Evolutionary conservation across 2,888 invertebrate species (phyloP).

Genomic region (Pollenia labialis): DNA sequence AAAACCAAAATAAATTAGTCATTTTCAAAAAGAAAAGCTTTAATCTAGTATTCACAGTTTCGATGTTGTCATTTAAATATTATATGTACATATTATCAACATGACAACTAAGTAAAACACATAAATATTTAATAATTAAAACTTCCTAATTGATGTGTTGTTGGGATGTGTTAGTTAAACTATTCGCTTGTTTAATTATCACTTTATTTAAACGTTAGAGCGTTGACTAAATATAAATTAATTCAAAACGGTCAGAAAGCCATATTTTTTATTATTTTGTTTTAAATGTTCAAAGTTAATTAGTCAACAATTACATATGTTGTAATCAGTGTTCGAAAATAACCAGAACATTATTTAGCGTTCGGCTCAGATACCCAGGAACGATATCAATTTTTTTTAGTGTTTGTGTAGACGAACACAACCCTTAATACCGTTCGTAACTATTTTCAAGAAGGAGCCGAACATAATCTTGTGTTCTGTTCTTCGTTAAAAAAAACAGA

Average conservation of each 20-base stretch:
- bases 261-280: neutral
- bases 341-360: too few species aligned
- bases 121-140: constrained; percentile 15
- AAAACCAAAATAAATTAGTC: neutral
- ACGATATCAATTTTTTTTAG: too few species aligned
- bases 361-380: too few species aligned
- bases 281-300: constrained; percentile 12
- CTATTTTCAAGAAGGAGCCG: too few species aligned
- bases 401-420: too few species aligned
- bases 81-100: neutral
- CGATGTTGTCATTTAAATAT: neutral
- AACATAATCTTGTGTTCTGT: too few species aligned
- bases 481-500: too few species aligned
- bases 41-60: neutral
- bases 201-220: neutral
- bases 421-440: too few species aligned
- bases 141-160: constrained; percentile 14
- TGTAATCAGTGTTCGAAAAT: neutral
- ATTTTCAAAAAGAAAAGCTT: neutral
- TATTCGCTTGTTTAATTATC: neutral
- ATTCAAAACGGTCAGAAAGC: neutral
- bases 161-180: neutral
- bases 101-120: neutral
- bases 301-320: constrained; percentile 26
- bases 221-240: constrained; percentile 14